Percentiles rank a stretch among this genome's conserved stretches.
Conservation (phyloP, 2,113 vertebrate species). For the Drymodes brunneopygia region DNA sequence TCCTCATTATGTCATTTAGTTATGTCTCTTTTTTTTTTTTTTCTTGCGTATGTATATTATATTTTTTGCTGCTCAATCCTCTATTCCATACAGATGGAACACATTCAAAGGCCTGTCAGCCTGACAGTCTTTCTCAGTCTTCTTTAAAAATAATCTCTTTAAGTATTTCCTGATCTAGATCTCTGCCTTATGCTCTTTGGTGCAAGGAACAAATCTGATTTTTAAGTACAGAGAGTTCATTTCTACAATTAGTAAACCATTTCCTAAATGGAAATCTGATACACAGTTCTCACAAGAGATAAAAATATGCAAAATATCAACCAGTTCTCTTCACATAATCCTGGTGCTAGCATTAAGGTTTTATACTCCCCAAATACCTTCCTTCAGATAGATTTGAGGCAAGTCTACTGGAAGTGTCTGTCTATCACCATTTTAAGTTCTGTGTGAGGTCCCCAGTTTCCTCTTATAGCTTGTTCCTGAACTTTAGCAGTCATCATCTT, state of each 20-base stretch:
- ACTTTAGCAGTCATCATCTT: not conserved
- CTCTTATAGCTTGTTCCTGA: not conserved
- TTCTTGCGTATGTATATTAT: not conserved
- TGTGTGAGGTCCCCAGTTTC: not conserved
- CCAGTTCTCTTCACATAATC: not conserved
- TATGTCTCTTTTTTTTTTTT: not conserved
- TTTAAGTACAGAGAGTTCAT: slow-evolving; percentile 34
- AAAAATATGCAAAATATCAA: not conserved
- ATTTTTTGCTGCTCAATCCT: slow-evolving; percentile 18
- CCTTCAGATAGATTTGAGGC: not conserved
- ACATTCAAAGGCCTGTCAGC: slow-evolving; percentile 1
- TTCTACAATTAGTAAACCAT: slow-evolving; percentile 28
- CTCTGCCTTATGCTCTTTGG: slow-evolving; percentile 44
- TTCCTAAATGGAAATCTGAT: not conserved
- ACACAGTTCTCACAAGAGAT: not conserved
- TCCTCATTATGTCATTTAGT: not conserved
- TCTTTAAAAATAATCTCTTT: slow-evolving; percentile 50
- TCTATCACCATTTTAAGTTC: not conserved
- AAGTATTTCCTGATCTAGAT: slow-evolving; percentile 46
- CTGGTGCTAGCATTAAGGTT: not conserved
- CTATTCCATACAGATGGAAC: not conserved
- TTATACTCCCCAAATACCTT: not conserved
- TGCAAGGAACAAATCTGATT: not conserved
- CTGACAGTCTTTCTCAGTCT: slow-evolving; percentile 45
- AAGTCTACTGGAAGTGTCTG: not conserved